Evolutionary conservation across 2,797 vertebrate genomes (phyloP).

Genomic region (Coregonus suidteri): DNA sequence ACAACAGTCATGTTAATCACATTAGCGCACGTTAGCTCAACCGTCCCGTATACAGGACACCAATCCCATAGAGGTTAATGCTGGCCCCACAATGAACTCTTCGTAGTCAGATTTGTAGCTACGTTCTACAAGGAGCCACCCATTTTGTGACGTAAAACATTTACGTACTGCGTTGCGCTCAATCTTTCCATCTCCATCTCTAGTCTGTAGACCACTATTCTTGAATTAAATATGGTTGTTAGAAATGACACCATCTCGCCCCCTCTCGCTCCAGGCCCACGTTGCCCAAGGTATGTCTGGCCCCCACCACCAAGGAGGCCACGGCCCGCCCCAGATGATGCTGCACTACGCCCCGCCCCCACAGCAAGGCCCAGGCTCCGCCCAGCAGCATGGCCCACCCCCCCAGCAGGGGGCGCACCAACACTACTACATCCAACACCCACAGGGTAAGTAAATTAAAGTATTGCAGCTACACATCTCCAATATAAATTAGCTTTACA

Average conservation of each 20-base stretch:
- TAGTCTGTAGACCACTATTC: no score
- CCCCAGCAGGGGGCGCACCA: conserved; percentile 80
- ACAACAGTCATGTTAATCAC: no score
- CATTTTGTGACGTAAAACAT: no score
- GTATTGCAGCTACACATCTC: background rate
- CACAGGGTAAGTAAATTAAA: conserved; percentile 48
- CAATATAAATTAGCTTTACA: no score
- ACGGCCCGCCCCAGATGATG: conserved; percentile 81
- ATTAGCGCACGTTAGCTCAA: no score
- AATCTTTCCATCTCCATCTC: no score
- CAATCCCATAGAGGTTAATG: no score
- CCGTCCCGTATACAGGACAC: no score
- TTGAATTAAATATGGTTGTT: background rate
- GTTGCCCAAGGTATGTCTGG: conserved; percentile 75
- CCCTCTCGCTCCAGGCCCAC: conserved; percentile 72
- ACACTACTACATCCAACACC: conserved; percentile 75
- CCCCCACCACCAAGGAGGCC: conserved; percentile 80
- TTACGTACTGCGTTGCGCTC: no score
- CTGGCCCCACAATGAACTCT: no score
- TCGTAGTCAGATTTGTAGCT: no score
- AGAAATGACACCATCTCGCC: background rate
- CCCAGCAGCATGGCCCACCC: conserved; percentile 65
- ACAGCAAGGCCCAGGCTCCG: conserved; percentile 77
- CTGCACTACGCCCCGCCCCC: conserved; percentile 79
- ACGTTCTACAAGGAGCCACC: no score